Conservation (phyloP, 35 echinoderm and acorn worm species). For the Lytechinus variegatus region DNA sequence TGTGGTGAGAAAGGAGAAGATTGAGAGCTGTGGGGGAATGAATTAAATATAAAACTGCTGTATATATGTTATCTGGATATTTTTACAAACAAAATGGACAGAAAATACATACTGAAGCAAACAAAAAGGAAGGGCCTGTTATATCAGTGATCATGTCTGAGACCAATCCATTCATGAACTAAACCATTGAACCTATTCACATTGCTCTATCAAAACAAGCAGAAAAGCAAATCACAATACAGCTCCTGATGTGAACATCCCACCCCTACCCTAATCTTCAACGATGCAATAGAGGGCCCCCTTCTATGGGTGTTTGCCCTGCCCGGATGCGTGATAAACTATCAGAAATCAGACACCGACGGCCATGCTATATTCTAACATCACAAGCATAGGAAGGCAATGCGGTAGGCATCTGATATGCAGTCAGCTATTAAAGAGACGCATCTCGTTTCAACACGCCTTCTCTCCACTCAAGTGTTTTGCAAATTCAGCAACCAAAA, state of each 20-base stretch:
- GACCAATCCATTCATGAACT: neutral
- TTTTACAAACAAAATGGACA: too few species aligned
- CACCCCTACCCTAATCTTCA: neutral
- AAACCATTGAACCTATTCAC: neutral
- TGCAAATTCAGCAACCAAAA: neutral
- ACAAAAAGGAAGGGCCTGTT: neutral
- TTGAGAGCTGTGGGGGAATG: neutral
- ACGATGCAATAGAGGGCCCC: neutral
- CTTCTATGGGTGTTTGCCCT: neutral
- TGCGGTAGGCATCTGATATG: neutral
- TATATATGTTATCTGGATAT: too few species aligned
- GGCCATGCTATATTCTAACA: neutral
- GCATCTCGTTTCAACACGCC: neutral
- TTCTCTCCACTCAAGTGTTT: neutral
- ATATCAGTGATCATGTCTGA: neutral
- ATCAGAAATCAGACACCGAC: neutral
- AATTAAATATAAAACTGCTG: too few species aligned
- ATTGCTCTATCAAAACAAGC: neutral
- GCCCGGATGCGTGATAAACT: slow-evolving; percentile 16
- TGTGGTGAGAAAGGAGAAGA: neutral
- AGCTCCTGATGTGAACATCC: neutral
- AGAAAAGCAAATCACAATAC: neutral
- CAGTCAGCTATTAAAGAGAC: neutral
- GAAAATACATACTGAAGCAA: neutral
- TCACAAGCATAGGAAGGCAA: neutral